Conservation (phyloP, 2,888 invertebrate genomes). For the Siphlonurus alternatus region DNA sequence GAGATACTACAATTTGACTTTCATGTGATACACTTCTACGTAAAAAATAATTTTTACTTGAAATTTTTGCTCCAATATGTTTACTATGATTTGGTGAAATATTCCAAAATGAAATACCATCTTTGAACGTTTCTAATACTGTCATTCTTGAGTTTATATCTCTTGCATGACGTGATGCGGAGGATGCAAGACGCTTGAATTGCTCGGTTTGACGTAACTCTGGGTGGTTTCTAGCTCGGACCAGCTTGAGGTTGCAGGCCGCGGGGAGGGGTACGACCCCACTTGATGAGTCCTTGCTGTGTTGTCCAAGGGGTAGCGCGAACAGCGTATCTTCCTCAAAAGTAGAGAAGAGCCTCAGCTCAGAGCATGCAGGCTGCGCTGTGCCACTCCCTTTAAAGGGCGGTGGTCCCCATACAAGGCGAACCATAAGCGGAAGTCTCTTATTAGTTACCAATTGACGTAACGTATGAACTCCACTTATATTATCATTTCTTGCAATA, state of each 20-base stretch:
- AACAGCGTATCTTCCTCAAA: constrained; percentile 77
- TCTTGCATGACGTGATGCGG: neutral
- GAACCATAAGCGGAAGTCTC: constrained; percentile 79
- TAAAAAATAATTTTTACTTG: neutral
- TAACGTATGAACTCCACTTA: constrained; percentile 86
- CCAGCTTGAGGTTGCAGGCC: constrained; percentile 70
- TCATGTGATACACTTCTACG: neutral
- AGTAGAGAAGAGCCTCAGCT: constrained; percentile 63
- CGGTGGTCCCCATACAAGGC: constrained; percentile 77
- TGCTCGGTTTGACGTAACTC: neutral
- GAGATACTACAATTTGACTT: neutral
- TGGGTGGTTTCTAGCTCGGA: constrained; percentile 52
- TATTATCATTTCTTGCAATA: constrained; percentile 81
- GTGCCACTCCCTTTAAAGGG: constrained; percentile 31
- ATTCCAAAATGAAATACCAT: neutral
- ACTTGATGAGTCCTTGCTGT: constrained; percentile 53
- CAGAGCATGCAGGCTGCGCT: constrained; percentile 27
- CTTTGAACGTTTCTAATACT: constrained; percentile 3
- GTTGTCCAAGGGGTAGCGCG: constrained; percentile 46
- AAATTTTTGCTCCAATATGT: neutral
- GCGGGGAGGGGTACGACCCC: constrained; percentile 66
- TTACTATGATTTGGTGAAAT: neutral
- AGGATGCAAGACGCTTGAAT: neutral
- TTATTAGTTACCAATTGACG: constrained; percentile 66
- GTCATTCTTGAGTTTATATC: neutral